A percentile compares a stretch with the other conserved stretches of the same genome.
Evolutionary conservation across 2,888 invertebrate species (phyloP).

Genomic region (Beris chalybata): DNA sequence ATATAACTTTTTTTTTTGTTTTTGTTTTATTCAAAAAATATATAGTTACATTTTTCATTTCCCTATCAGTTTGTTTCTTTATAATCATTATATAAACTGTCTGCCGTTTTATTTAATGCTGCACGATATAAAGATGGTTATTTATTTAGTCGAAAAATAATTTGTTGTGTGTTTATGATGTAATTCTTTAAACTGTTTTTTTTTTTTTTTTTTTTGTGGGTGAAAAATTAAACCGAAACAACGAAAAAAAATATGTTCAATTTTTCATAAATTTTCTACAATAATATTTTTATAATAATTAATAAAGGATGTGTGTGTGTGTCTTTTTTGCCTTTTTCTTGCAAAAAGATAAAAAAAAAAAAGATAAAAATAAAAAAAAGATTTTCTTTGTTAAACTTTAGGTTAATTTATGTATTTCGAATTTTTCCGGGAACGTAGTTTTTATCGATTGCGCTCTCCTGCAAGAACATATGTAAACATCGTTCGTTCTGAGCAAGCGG

Average conservation of each 20-base stretch:
- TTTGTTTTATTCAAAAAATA: conserved; percentile 27
- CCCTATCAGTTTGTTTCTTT: conserved; percentile 4
- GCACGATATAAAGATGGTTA: too few relatives aligned
- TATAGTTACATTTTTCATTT: conserved; percentile 17
- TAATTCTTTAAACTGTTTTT: too few relatives aligned
- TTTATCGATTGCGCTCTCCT: conserved; percentile 96
- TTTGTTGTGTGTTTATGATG: too few relatives aligned
- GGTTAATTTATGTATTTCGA: conserved; percentile 77
- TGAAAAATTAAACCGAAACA: too few relatives aligned
- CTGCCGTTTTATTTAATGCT: not conserved
- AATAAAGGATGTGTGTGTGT: too few relatives aligned
- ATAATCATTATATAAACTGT: conserved; percentile 5
- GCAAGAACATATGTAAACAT: conserved; percentile 99
- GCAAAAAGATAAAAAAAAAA: not conserved
- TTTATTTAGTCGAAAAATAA: too few relatives aligned
- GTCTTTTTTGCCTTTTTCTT: conserved; percentile 16
- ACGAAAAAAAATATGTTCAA: too few relatives aligned
- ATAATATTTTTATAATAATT: too few relatives aligned
- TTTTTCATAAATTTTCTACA: too few relatives aligned
- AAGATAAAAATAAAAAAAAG: conserved; percentile 7
- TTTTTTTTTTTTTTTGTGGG: too few relatives aligned
- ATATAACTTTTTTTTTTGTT: conserved; percentile 2
- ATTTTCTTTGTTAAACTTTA: conserved; percentile 7
- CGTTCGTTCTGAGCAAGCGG: conserved; percentile 98
- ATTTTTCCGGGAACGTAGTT: conserved; percentile 99